Base-by-base conservation (phyloP, 2,113 vertebrate genomes). In the Aleadryas rufinucha region DNA sequence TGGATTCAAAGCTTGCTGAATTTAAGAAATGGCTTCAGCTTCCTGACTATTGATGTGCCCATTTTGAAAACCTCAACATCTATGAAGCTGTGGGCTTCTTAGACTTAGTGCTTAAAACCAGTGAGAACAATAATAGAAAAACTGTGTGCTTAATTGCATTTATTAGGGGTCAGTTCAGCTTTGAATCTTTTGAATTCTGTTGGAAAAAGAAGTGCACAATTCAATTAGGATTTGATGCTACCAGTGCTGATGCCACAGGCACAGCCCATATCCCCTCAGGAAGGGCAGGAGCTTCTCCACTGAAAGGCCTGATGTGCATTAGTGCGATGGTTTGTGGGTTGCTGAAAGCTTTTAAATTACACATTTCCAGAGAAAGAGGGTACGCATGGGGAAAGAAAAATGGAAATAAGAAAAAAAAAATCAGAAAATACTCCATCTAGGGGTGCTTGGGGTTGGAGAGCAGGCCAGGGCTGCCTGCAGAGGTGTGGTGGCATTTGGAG, bases 311-410 rank as follows among this genome's bases (percentile, higher is more conserved):
- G 83, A 86, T 89, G 78, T 39, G 49, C 92, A 95, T 97, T 95
- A 97, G 59, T 15, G 24, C 44, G 60, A 56, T 9, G 37, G 83
- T 69, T 81, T 77, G 72, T 68, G 87, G 92, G 56, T 4, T 86
- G 68, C 41, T 92, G 81, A 96, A 97, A 95, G 95, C 84, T 87
- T 97, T 93, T 86, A 79, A 96, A 85, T 94, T 45, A 54, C 24
- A 47, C 1, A 4, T 92, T 96, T 88, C 60, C 68, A 85, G 53
- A 76, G 33, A 39, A 84, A 92, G 30, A 82, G 53, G 41, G 35
- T 47, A 71, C 56, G 52, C 23, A 39, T 7, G 24, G 49, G 4
- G 21, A 26, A 9, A 37, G 56, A 71, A 54, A 68, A 39, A 47
- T 26, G 35, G 16, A 24, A 71, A 53, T 39, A 61, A 75, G 23